Base-by-base conservation (phyloP, 1,140 invertebrate genomes). In the Drosophila punjabiensis region DNA sequence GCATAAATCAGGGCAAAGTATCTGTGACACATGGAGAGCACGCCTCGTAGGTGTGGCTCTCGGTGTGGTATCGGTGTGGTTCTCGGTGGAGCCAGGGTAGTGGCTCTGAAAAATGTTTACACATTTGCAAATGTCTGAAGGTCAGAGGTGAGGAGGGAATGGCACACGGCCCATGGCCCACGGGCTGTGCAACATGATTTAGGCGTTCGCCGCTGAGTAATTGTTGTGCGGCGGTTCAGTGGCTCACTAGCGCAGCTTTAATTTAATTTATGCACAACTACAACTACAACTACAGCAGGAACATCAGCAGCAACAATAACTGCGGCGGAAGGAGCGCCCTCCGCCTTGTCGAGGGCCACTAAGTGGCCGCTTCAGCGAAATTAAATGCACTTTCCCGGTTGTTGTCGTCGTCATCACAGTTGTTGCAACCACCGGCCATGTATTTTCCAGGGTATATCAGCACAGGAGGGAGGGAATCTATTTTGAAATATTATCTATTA, bases 1-100 rank as follows among this genome's bases (percentile, higher is more conserved):
- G 78, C 85, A 89, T 89, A 89, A 89, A 89, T 89, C 85, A 89
- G 86, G 79, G 86, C 85, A 85, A 89, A 89, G 82, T 89, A 89
- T 89, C 85, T 89, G 78, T 79, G 86, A 89, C 84, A 89, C 82
- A 83, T 79, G 76, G 74, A 64, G 69, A 73, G 80, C 73, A 82
- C 75, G 43, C 37, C 39, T 35, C n/a, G 50, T 77, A 50, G 63
- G 63, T 56, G 41, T 35, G 52, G 52, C n/a, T 18, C n/a, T 20
- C n/a, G 73, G 45, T 58, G 60, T 47, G 14, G 30, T 14, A 35
- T 56, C 41, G 62, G 41, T 52, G 41, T 24, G 30, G 32, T 8
- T 24, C 35, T 62, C 32, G 43, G 32, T 32, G 58, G 63, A 41
- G 50, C 30, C 52, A 33, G 30, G 39, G 11, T 59, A 35, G 33